Evolutionary conservation across 1,140 invertebrate genomes (phyloP), one percentile per base, ranked within the genome.

Genomic region (Lasioglossum baleicum): DNA sequence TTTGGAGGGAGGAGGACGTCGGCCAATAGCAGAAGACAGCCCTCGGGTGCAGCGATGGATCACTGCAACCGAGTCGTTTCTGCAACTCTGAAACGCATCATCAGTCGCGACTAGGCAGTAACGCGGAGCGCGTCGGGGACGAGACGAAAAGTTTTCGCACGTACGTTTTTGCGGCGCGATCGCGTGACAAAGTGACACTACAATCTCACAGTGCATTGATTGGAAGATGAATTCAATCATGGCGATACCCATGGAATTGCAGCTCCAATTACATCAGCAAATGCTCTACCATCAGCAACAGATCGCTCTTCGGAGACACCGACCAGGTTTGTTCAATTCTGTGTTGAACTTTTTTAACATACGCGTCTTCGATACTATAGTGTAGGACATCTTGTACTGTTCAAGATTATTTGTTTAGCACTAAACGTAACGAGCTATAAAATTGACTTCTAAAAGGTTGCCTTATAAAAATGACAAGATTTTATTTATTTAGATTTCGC

Each of bases 191-290:
- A 65, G 48, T 64, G 60, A 44, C 42, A 74, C 0, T 13, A 20
- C 20, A n/a, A 20, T 48, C 7, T 17, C 10, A 7, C 3, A 4
- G 40, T 63, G 22, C 17, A 22, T 51, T 42, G 40, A 8, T 20
- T 2, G 17, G 11, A 64, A 51, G 2, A 81, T 81, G 79, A 73
- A 84, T 15, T 4, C 42, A 40, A 75, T 64, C 0, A 67, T 71
- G 13, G n/a, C 42, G 13, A 40, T 80, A 7, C 82, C 87, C 0
- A 74, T 86, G 68, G 87, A 84, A 42, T 64, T 89, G 63, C 84
- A 88, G 40, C 58, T 86, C 35, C 88, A 88, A 48, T 20, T 87
- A 44, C 88, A 89, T 66, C 87, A 87, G 15, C 84, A 88, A n/a
- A 84, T 86, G 72, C 48, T 88, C 1, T 86, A 84, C 42, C 73